These are phyloP conservation scores for Pachycephala philippinensis DNA, from an alignment of 2,113 vertebrate species.

Conservation along the genomic window DNA sequence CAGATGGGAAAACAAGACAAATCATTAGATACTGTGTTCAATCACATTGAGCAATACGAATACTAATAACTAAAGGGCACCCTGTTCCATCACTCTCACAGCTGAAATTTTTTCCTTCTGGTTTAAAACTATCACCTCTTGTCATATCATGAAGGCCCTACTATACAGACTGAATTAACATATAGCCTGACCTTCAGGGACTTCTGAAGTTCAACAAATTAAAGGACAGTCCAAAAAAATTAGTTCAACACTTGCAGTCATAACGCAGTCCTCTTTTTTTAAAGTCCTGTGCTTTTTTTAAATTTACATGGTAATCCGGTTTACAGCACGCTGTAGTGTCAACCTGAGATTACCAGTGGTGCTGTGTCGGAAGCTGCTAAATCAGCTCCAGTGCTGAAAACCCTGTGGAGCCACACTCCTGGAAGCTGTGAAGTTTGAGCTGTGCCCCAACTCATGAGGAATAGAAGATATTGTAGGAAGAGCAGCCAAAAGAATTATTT, in stretches of 20 bases:
- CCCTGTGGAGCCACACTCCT: fast-evolving
- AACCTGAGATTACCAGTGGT: neutral
- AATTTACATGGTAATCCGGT: neutral
- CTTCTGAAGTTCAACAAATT: neutral
- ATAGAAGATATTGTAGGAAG: neutral
- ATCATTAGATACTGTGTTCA: neutral
- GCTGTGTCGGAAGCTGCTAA: neutral
- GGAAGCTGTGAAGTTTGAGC: neutral
- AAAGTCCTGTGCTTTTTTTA: neutral
- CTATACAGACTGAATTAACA: neutral
- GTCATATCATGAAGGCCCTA: neutral
- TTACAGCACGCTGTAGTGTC: neutral
- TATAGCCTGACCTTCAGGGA: neutral
- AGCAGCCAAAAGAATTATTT: neutral
- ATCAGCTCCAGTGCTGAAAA: neutral
- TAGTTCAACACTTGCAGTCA: neutral
- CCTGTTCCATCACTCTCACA: neutral
- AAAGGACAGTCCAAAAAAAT: neutral
- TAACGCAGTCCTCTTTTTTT: neutral
- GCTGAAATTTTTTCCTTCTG: neutral
- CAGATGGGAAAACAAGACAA: neutral
- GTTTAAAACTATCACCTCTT: neutral
- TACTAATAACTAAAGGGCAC: neutral
- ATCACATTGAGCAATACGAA: neutral
- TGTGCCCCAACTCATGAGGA: fast-evolving